Evolutionary conservation across 1,140 invertebrate genomes (phyloP), one percentile per base, ranked within the genome.

Genomic region (Bombus huntii): DNA sequence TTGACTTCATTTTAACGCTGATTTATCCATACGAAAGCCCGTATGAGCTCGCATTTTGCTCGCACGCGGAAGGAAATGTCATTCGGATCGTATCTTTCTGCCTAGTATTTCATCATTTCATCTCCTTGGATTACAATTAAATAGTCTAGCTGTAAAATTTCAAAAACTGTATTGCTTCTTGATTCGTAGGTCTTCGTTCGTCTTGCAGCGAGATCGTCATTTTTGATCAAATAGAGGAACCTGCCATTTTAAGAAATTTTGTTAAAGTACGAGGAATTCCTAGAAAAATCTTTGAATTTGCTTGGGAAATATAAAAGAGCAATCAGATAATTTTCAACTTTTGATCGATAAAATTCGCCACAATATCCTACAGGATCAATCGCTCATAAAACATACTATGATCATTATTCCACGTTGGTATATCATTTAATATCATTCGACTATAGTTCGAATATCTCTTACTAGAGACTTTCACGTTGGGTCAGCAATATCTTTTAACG

Each of bases 1-100:
- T 86, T 78, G 85, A 73, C 85, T 74, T 83, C 47, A 65, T 83
- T 83, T 9, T 62, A 71, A 62, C 74, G 59, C 34, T 68, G 74
- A 83, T 53, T 53, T 53, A 83, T 42, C 37, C 76, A 47, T 59
- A 79, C 39, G 25, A 44, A 5, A 28, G 31, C 72, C 66, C 85
- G 74, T 78, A 86, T 65, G 42, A 82, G 59, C 85, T 57, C 81
- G 57, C 73, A 86, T 86, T 66, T 74, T 78, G 85, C 66, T 31
- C 37, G 39, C 62, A 53, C 22, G 66, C 37, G 81, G 42, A 83
- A 83, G 81, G 53, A 83, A 83, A 72, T 76, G 74, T 86, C 73
- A 71, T 86, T 83, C 73, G 39, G 37, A 72, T 74, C n/a, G 57
- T 34, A 53, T 44, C 3, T 44, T 10, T 68, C 8, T 18, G 31